phyloP scores from a whole-genome alignment of 2,797 vertebrate species.

The Lepilemur ruficaudatus region DNA sequence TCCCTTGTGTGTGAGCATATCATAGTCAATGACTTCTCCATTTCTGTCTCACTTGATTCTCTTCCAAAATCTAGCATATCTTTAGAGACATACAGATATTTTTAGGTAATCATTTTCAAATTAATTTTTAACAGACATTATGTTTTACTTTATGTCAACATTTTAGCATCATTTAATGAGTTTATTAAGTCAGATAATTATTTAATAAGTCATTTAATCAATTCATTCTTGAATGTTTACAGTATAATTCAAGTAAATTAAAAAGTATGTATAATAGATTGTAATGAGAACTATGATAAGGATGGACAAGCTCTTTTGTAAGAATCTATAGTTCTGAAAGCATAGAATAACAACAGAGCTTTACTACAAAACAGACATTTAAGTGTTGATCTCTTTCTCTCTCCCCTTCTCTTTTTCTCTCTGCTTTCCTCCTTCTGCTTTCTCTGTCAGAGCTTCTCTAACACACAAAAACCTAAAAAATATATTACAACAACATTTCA shows the following conservation, averaged over 20 bases:
- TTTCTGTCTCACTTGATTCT: neutral
- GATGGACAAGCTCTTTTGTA: neutral
- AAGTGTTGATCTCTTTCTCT: neutral
- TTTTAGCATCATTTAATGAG: neutral
- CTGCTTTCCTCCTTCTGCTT: neutral
- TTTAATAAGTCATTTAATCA: neutral
- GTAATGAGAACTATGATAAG: neutral
- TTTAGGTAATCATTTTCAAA: neutral
- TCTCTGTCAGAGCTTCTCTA: neutral
- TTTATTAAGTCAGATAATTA: neutral
- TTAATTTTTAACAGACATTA: neutral
- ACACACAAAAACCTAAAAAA: neutral
- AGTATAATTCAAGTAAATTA: neutral
- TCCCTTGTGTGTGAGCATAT: fast-evolving
- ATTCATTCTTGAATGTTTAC: neutral
- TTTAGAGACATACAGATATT: neutral
- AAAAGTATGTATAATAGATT: neutral
- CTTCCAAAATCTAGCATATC: neutral
- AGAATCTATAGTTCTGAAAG: neutral
- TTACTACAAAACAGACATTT: neutral
- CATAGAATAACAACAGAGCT: neutral
- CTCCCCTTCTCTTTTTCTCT: neutral
- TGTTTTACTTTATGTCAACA: neutral
- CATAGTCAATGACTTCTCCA: neutral
- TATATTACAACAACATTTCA: neutral